These are phyloP conservation scores for Felis catus DNA, from an alignment of 2,113 vertebrate species.

Conservation along the genomic window DNA sequence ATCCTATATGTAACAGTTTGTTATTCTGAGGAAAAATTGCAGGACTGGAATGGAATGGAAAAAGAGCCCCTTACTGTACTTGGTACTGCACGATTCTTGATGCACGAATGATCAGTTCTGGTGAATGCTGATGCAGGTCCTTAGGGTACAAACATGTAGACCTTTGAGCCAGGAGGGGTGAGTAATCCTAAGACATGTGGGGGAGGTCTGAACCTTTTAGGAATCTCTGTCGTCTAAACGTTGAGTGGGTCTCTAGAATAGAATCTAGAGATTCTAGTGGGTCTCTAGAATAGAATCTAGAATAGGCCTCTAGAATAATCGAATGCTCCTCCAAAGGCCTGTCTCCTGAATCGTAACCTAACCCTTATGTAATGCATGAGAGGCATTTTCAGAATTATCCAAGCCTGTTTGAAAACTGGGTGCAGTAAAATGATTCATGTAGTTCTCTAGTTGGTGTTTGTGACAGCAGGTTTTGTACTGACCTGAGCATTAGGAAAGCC, in stretches of 20 bases:
- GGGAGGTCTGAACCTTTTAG: not conserved
- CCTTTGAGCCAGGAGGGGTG: not conserved
- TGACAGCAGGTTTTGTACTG: not conserved
- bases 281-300: too few relatives aligned
- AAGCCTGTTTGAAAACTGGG: not conserved
- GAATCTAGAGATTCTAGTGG: too few relatives aligned
- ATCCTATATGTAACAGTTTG: not conserved
- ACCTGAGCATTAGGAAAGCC: not conserved
- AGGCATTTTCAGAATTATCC: not conserved
- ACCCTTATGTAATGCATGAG: not conserved
- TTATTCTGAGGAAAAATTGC: constrained; percentile 29
- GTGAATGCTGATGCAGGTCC: not conserved
- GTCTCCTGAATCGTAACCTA: not conserved
- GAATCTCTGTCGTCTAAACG: not conserved
- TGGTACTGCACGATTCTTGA: not conserved
- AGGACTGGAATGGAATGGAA: not conserved
- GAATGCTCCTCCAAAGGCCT: not conserved
- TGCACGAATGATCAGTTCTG: not conserved
- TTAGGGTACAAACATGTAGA: not conserved
- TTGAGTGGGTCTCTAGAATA: not conserved
- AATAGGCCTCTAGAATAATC: not conserved
- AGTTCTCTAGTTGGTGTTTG: not conserved
- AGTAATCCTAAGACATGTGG: not conserved
- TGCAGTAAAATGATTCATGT: too few relatives aligned
- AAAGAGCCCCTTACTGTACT: not conserved